Conservation (phyloP, 2,113 vertebrate species). For the Pseudopipra pipra region DNA sequence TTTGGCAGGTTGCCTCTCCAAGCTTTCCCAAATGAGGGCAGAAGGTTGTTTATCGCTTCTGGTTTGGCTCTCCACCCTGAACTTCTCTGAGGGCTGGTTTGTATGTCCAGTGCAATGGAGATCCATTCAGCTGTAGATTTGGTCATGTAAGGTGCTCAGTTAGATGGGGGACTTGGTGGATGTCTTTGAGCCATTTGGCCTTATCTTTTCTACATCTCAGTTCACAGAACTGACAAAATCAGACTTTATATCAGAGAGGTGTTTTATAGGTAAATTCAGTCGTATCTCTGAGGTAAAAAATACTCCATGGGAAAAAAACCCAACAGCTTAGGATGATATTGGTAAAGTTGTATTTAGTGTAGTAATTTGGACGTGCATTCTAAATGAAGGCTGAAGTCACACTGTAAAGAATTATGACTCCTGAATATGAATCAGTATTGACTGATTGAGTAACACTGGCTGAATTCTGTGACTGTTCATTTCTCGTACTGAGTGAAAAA, state of each 20-base stretch:
- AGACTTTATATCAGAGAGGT: neutral
- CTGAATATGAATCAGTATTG: neutral
- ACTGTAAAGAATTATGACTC: neutral
- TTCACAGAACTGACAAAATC: neutral
- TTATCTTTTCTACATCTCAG: neutral
- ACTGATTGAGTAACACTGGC: neutral
- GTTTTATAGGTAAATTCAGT: neutral
- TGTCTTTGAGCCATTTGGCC: neutral
- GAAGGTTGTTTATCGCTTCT: neutral
- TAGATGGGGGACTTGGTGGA: neutral
- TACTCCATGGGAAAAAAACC: fast-evolving
- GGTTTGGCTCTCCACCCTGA: neutral
- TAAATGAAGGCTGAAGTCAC: neutral
- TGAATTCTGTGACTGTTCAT: neutral
- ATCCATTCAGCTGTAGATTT: neutral
- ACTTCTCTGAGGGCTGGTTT: neutral
- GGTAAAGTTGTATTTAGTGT: neutral
- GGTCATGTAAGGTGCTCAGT: neutral
- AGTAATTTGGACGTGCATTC: neutral
- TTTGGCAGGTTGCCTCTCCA: neutral
- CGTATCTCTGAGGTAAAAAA: neutral
- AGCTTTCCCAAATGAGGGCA: neutral
- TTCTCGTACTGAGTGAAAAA: neutral
- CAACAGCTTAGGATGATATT: neutral
- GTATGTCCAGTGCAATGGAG: neutral